These are phyloP conservation scores for Colostygia pectinataria DNA, from an alignment of 2,888 invertebrate genomes.

Conservation along the genomic window DNA sequence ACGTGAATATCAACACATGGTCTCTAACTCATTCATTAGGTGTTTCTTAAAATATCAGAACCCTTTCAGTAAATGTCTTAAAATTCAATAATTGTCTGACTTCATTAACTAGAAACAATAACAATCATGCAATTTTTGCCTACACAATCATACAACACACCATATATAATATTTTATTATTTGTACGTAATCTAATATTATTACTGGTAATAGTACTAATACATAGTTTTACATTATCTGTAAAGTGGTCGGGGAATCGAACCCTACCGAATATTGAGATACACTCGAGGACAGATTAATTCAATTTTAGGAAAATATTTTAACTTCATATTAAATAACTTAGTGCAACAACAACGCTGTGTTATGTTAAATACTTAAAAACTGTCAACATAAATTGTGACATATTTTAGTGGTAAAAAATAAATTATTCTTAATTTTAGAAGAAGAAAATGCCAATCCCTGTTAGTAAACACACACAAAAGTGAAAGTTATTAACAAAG, in stretches of 20 bases:
- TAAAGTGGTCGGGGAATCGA: constrained; percentile 6
- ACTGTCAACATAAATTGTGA: constrained; percentile 15
- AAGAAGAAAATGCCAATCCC: constrained; percentile 20
- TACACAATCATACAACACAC: background rate
- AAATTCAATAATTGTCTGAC: too few relatives aligned
- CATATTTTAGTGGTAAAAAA: constrained; percentile 10
- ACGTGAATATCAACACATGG: too few relatives aligned
- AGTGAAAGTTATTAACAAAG: constrained; percentile 26
- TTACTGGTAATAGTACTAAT: too few relatives aligned
- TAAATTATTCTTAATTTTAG: constrained; percentile 2
- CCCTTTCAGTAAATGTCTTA: too few relatives aligned
- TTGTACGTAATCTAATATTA: too few relatives aligned
- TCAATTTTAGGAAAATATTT: background rate
- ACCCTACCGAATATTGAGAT: constrained; percentile 1
- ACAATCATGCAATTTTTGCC: constrained; percentile 13
- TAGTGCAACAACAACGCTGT: constrained; percentile 27
- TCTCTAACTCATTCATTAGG: too few relatives aligned
- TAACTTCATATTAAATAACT: constrained; percentile 10
- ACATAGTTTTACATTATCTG: too few relatives aligned
- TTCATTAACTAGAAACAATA: constrained; percentile 3
- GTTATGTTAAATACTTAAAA: constrained; percentile 20
- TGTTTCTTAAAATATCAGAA: too few relatives aligned
- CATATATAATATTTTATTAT: background rate
- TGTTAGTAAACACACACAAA: constrained; percentile 25
- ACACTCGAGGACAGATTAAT: constrained; percentile 24